Percentiles rank a stretch among this genome's conserved stretches.
Evolutionary conservation across 2,113 vertebrate species (phyloP).

Genomic region (Apteryx owenii): DNA sequence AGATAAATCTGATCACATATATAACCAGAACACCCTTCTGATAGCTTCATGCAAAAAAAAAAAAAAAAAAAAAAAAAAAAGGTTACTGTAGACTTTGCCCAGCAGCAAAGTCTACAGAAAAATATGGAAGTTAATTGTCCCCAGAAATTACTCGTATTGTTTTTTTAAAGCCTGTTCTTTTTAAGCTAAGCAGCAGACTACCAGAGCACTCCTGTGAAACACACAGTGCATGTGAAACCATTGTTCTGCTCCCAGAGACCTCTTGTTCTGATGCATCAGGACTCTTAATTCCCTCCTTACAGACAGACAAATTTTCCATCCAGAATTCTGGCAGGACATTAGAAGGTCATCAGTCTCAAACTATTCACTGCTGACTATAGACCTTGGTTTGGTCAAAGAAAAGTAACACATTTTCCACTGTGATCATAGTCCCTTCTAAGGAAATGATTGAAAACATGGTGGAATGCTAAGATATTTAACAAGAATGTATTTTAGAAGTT

Average conservation of each 20-base stretch:
- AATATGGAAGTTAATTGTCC: background rate
- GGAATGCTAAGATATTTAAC: slow-evolving; percentile 62
- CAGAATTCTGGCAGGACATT: background rate
- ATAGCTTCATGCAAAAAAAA: background rate
- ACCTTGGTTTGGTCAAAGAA: background rate
- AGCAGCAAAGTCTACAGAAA: background rate
- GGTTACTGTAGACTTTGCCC: background rate
- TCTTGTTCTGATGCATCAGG: background rate
- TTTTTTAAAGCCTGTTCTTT: background rate
- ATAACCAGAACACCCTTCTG: background rate
- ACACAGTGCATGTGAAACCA: background rate
- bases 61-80: too few relatives aligned
- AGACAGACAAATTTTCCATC: background rate
- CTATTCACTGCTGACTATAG: slow-evolving; percentile 45
- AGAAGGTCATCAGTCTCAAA: slow-evolving; percentile 42
- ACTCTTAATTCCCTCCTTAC: background rate
- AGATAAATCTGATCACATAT: background rate
- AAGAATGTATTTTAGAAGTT: slow-evolving; percentile 59
- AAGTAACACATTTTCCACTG: slow-evolving; percentile 51
- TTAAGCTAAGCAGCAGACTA: background rate
- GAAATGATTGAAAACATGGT: slow-evolving; percentile 42
- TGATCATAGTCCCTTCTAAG: slow-evolving; percentile 57
- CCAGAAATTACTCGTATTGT: background rate
- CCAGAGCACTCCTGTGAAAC: background rate
- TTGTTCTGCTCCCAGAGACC: background rate